These are phyloP conservation scores for Pyrgilauda ruficollis DNA, from an alignment of 2,113 vertebrate genomes.

Conservation along the genomic window DNA sequence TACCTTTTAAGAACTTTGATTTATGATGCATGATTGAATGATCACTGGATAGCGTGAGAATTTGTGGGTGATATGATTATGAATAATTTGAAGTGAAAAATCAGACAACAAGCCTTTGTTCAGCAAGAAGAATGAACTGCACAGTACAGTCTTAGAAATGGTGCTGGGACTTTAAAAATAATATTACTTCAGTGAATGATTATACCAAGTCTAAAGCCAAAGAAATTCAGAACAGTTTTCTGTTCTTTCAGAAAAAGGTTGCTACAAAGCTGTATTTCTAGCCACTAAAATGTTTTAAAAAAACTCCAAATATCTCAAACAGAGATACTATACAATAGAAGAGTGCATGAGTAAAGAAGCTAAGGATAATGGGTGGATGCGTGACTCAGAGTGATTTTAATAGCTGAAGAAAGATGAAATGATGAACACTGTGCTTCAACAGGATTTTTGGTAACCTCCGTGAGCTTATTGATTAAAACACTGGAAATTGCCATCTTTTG, in stretches of 20 bases:
- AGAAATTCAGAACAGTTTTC: background rate
- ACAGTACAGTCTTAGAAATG: background rate
- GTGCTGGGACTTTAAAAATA: background rate
- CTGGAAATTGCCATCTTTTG: background rate
- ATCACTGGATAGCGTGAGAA: background rate
- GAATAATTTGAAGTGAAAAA: background rate
- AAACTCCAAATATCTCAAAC: background rate
- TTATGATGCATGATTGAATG: slow-evolving; percentile 35
- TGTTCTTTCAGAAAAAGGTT: background rate
- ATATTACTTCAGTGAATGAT: background rate
- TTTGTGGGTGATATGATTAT: background rate
- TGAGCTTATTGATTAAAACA: background rate
- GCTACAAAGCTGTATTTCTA: background rate
- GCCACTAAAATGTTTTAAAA: background rate
- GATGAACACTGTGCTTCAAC: background rate
- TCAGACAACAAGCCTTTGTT: background rate
- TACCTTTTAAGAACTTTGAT: slow-evolving; percentile 29
- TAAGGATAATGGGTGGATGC: background rate
- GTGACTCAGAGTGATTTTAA: background rate
- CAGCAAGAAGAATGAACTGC: background rate
- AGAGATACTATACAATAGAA: background rate
- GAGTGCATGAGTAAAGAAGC: background rate
- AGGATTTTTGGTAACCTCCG: background rate
- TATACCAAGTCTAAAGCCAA: background rate
- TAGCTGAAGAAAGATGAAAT: slow-evolving; percentile 13